These are phyloP conservation scores for Microchrysa polita DNA, from an alignment of 2,888 invertebrate species.

Conservation along the genomic window DNA sequence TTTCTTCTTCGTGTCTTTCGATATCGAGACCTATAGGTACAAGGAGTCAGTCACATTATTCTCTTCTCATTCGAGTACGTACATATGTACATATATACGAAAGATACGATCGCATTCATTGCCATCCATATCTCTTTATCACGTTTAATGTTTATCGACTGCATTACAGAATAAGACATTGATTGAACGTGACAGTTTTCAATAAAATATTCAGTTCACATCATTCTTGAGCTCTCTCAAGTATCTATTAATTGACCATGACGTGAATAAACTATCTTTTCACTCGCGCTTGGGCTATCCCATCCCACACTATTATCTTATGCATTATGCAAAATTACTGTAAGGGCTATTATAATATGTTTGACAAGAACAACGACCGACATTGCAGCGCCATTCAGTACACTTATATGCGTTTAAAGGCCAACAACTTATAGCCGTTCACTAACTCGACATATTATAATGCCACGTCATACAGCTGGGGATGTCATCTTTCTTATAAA, in stretches of 20 bases:
- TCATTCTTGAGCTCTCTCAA: slow-evolving; percentile 12
- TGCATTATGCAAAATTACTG: neutral
- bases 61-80: too few species aligned
- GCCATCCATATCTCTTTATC: too few species aligned
- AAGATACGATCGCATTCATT: too few species aligned
- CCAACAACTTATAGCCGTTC: neutral
- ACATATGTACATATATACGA: too few species aligned
- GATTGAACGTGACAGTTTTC: slow-evolving; percentile 24
- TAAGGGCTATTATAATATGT: neutral
- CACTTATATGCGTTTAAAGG: neutral
- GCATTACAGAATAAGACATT: slow-evolving; percentile 6
- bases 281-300: too few species aligned
- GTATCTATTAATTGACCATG: slow-evolving; percentile 34
- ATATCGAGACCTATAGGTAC: too few species aligned
- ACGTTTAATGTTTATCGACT: too few species aligned
- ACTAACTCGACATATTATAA: too few species aligned
- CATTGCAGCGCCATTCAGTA: neutral
- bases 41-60: too few species aligned
- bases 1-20: too few species aligned
- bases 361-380: slow-evolving; percentile 2
- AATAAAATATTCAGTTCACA: slow-evolving; percentile 31
- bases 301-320: slow-evolving; percentile 7
- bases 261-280: slow-evolving; percentile 22
- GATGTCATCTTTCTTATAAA: too few species aligned
- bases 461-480: too few species aligned